These are phyloP conservation scores for Hypsopygia costalis DNA, from an alignment of 2,888 invertebrate genomes.

Conservation along the genomic window DNA sequence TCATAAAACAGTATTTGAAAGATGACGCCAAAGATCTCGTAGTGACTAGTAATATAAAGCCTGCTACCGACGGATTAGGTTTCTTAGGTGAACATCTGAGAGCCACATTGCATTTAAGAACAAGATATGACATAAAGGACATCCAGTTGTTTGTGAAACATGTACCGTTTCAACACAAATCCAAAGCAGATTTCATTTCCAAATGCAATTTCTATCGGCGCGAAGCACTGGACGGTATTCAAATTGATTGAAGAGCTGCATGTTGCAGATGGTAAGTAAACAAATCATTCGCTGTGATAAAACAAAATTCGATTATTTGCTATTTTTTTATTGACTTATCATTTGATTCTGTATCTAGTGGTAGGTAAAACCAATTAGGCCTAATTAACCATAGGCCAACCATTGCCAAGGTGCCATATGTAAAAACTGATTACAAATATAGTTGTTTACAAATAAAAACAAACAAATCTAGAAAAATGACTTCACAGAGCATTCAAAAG, in stretches of 20 bases:
- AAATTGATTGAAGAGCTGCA: conserved; percentile 41
- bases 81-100: conserved; percentile 59
- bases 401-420: no score
- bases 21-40: conserved; percentile 19
- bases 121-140: conserved; percentile 19
- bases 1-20: conserved; percentile 12
- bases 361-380: no score
- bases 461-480: no score
- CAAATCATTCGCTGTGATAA: no score
- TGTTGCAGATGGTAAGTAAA: conserved; percentile 27
- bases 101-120: conserved; percentile 33
- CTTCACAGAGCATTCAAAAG: no score
- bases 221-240: conserved; percentile 48
- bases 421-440: no score
- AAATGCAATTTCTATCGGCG: conserved; percentile 40
- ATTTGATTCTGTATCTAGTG: no score
- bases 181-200: conserved; percentile 52
- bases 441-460: no score
- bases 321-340: no score
- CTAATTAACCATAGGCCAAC: no score
- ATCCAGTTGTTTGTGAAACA: conserved; percentile 53
- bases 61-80: conserved; percentile 50
- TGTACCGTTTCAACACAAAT: conserved; percentile 44
- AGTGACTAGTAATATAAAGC: conserved; percentile 27
- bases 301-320: no score